Evolutionary conservation across 2,888 invertebrate genomes (phyloP), one percentile per base, ranked within the genome.

Genomic region (Apotomis turbidana): DNA sequence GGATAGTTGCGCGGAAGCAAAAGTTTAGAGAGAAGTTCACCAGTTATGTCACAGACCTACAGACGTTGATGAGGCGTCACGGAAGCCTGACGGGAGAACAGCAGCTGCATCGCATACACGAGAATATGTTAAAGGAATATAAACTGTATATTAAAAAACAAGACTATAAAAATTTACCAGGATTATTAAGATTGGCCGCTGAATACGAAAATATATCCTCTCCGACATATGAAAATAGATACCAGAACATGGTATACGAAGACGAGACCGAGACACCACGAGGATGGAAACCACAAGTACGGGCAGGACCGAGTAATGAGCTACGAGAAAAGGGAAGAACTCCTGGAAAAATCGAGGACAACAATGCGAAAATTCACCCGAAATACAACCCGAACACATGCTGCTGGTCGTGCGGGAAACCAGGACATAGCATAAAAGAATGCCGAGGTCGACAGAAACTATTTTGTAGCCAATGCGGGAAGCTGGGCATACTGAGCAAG

Each of bases 381-480:
- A 15, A 60, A 15, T 60, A 60, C 13, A 44, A 60, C 44, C 44
- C 60, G 2, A 13, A 60, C 5, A 60, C n/a, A n/a, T 46, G 60
- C 15, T 60, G 60, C 13, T 60, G 60, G 60, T 12, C 9, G 4
- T 60, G 60, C 12, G 60, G 60, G 8, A 60, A 44, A 60, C 44
- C 60, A n/a, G 60, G 60, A 5, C 60, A 60, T 9, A 13, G 12
- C 0, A 2, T 15, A 2, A 44, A 41, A 13, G 46, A n/a, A n/a
- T 60, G 60, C 6, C 13, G 13, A 3, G n/a, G 6, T 6, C 44
- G 15, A 13, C n/a, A 46, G 13, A 44, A 44, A 44, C 2, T 60
- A 60, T 60, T 60, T 8, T 60, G 60, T 46, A 44, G 46, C 44
- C n/a, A 15, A 2, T 60, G 60, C 15, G 60, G 60, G 3, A 60